Evolutionary conservation across 1,140 invertebrate species (phyloP), one percentile per base, ranked within the genome.

Genomic region (Trypoxylus dichotomus): DNA sequence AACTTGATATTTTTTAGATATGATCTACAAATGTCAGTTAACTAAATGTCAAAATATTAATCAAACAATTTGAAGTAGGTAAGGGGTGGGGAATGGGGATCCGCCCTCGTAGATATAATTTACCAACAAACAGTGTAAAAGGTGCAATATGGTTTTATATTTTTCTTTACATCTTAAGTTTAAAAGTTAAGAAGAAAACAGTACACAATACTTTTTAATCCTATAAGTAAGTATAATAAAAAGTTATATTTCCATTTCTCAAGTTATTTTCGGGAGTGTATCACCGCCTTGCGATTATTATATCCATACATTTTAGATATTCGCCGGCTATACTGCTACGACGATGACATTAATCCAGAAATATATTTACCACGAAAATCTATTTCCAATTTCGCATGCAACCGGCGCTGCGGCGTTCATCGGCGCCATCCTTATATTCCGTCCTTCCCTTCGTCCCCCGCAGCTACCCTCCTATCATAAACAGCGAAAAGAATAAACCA

Each of bases 291-390:
- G 60, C 25, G 21, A 63, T 63, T 63, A 63, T 63, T 24, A 24
- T 63, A 63, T 63, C 60, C 60, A 63, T 63, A 21, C 60, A 63
- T 63, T 63, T 63, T 27, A 6, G 21, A 19, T 24, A 63, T 63
- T 27, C 60, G 60, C 60, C 60, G 60, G 21, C 60, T 63, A 13
- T 47, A 63, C 47, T 21, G 24, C 60, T 63, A 63, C 60, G 60
- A 10, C 60, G 43, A 47, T 19, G 60, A 63, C 60, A 63, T 63
- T 63, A 63, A 63, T 63, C 60, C 60, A 63, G 25, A 63, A 63
- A 63, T 63, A 63, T 63, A 63, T 63, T 63, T 63, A 63, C 60
- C 19, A 63, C 60, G 60, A 63, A 63, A 63, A 63, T 63, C 60
- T 63, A 63, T 63, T 63, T 63, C 19, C 60, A 63, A 63, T 63